phyloP scores from a whole-genome alignment of 2,113 vertebrate genomes.

The Petromus typicus region DNA sequence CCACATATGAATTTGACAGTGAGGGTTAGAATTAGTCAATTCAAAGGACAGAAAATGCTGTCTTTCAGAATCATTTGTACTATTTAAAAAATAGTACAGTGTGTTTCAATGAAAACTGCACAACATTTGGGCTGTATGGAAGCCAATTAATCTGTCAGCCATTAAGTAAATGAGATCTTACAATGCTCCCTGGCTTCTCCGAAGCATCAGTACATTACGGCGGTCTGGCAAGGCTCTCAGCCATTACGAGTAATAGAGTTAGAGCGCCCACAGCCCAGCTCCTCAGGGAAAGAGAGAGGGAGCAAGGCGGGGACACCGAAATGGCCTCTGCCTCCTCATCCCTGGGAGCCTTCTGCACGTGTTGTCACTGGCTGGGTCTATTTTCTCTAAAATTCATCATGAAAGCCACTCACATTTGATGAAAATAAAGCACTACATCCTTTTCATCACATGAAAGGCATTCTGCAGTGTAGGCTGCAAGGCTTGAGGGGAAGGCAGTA shows the following conservation, averaged over 20 bases:
- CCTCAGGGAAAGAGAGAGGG: slow-evolving; percentile 48
- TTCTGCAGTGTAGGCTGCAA: not conserved
- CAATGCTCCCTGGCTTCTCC: slow-evolving; percentile 75
- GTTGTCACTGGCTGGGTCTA: not conserved
- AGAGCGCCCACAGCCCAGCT: slow-evolving; percentile 57
- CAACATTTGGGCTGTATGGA: slow-evolving; percentile 64
- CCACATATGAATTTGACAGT: not conserved
- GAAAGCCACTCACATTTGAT: not conserved
- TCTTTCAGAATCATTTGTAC: slow-evolving; percentile 31
- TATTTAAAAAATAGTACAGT: slow-evolving; percentile 23
- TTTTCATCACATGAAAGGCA: not conserved
- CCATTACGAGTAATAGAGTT: slow-evolving; percentile 80
- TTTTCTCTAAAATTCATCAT: not conserved
- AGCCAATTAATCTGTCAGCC: slow-evolving; percentile 80
- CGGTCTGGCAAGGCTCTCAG: slow-evolving; percentile 75
- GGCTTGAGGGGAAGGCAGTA: not conserved
- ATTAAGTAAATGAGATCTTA: slow-evolving; percentile 86
- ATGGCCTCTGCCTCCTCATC: not conserved
- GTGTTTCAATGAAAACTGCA: slow-evolving; percentile 69
- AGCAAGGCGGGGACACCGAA: fast-evolving
- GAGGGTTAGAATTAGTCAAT: not conserved
- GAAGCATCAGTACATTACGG: slow-evolving; percentile 79
- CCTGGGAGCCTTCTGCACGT: slow-evolving; percentile 54
- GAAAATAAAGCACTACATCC: not conserved
- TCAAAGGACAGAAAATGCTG: slow-evolving; percentile 14